Conservation (phyloP, 1,140 invertebrate species). For the Chionoecetes opilio region DNA sequence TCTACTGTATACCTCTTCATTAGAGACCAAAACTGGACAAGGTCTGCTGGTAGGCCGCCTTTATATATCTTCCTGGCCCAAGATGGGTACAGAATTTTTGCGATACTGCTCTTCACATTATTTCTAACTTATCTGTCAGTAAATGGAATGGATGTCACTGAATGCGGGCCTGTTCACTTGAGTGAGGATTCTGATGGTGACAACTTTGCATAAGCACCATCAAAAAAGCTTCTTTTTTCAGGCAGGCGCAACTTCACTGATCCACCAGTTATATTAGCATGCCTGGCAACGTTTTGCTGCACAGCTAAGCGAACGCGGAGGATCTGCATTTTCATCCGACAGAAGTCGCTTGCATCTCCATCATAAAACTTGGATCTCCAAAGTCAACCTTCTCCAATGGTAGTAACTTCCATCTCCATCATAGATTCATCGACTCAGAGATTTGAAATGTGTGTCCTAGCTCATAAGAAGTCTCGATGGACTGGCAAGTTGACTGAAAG, state of each 20-base stretch:
- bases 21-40: conserved; percentile 60
- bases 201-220: conserved; percentile 59
- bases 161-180: conserved; percentile 53
- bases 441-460: conserved; percentile 57
- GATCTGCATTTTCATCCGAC: not conserved
- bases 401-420: conserved; percentile 47
- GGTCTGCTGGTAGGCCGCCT: conserved; percentile 47
- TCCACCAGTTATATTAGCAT: conserved; percentile 63
- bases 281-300: conserved; percentile 52
- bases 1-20: conserved; percentile 55
- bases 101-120: conserved; percentile 66
- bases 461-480: conserved; percentile 57
- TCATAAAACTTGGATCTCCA: conserved; percentile 59
- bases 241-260: conserved; percentile 61
- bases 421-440: conserved; percentile 53
- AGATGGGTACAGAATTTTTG: conserved; percentile 59
- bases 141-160: conserved; percentile 43
- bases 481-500: conserved; percentile 66
- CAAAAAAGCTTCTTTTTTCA: conserved; percentile 58
- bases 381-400: conserved; percentile 61
- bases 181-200: conserved; percentile 54
- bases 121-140: conserved; percentile 52
- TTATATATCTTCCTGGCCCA: conserved; percentile 45
- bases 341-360: conserved; percentile 49
- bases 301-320: not conserved